Evolutionary conservation across 1,140 invertebrate genomes (phyloP), one percentile per base, ranked within the genome.

Genomic region (Drepana arcuata): DNA sequence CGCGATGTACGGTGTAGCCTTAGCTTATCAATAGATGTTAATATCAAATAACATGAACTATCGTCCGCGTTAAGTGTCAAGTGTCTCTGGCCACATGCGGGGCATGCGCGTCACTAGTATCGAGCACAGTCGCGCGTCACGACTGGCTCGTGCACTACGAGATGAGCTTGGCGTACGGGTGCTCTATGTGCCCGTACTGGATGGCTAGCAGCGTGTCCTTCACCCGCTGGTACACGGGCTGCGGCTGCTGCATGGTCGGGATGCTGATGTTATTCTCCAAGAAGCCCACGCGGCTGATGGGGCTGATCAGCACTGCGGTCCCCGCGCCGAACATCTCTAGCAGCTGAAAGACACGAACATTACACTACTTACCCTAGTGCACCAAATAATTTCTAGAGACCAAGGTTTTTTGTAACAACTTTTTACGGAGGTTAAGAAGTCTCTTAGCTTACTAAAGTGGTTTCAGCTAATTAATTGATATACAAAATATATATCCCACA

Each of bases 311-410:
- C 54, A 94, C 95, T 0, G 97, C 97, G 11, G 97, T 99, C 34
- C 97, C 97, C 29, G 94, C 88, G 26, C 96, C 96, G 84, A 99
- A 99, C 58, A 98, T 86, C 84, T 99, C 96, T 44, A 97, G 64
- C 29, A 99, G 72, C 95, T 97, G 77, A 69, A 51, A 52, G n/a
- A n/a, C n/a, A n/a, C n/a, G n/a, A n/a, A n/a, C n/a, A n/a, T n/a
- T n/a, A n/a, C n/a, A n/a, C n/a, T n/a, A n/a, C n/a, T n/a, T n/a
- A n/a, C n/a, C n/a, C n/a, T n/a, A n/a, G n/a, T n/a, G n/a, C n/a
- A n/a, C n/a, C n/a, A n/a, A n/a, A n/a, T n/a, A n/a, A n/a, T n/a
- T n/a, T n/a, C n/a, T n/a, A n/a, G n/a, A n/a, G n/a, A n/a, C n/a
- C n/a, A n/a, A n/a, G n/a, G n/a, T n/a, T n/a, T n/a, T n/a, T n/a